phyloP scores from a whole-genome alignment of 1,140 invertebrate genomes.

The Zaprionus gabonicus region DNA sequence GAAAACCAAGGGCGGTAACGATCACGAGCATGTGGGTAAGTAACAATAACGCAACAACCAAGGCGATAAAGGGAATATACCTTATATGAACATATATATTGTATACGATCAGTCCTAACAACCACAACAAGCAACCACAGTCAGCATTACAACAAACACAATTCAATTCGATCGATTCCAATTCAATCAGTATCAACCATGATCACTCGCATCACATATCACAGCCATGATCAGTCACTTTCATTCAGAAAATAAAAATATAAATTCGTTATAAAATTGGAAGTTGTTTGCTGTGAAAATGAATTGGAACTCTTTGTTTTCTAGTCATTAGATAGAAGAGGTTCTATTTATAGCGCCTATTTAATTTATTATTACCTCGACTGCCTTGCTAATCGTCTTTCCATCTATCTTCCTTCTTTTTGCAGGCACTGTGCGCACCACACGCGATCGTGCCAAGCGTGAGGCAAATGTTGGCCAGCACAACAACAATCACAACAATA shows the following conservation, averaged over 20 bases:
- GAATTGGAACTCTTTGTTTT: not conserved
- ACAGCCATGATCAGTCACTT: slow-evolving; percentile 21
- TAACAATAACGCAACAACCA: slow-evolving; percentile 22
- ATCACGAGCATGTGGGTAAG: slow-evolving; percentile 84
- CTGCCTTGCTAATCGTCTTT: not conserved
- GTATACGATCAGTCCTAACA: slow-evolving; percentile 13
- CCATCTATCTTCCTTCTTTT: not conserved
- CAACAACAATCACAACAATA: slow-evolving; percentile 61
- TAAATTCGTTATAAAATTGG: not conserved
- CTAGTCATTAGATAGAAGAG: not conserved
- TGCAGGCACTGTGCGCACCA: slow-evolving; percentile 77
- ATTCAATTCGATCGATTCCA: slow-evolving; percentile 25
- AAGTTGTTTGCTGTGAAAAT: not conserved
- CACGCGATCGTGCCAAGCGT: slow-evolving; percentile 82
- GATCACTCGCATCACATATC: slow-evolving; percentile 13
- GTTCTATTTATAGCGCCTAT: too few species aligned
- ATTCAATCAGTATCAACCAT: slow-evolving; percentile 27
- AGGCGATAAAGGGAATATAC: slow-evolving; percentile 1
- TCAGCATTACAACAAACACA: slow-evolving; percentile 1
- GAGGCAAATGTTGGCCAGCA: slow-evolving; percentile 76
- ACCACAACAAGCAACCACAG: slow-evolving; percentile 13
- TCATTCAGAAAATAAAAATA: not conserved
- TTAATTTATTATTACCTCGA: not conserved
- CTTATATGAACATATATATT: not conserved
- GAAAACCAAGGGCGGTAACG: slow-evolving; percentile 92